A percentile compares a stretch with the other conserved stretches of the same genome.
These are phyloP conservation scores for Rafetus swinhoei DNA, from an alignment of 2,113 vertebrate species.

Conservation along the genomic window DNA sequence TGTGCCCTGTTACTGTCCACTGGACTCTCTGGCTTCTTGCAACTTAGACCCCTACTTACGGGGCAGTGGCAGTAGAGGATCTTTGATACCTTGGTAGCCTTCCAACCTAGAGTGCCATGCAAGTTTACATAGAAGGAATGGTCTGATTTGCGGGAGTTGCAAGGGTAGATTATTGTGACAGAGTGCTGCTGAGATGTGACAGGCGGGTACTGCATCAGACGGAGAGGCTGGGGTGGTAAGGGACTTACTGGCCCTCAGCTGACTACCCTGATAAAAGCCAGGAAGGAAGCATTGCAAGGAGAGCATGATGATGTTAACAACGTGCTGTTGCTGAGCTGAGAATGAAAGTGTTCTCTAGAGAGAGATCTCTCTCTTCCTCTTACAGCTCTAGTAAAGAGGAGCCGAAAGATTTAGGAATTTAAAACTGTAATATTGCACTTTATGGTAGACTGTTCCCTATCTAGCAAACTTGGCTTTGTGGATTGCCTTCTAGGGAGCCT, in stretches of 20 bases:
- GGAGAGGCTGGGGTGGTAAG: neutral
- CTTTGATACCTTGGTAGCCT: neutral
- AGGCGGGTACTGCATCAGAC: neutral
- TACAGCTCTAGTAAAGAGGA: neutral
- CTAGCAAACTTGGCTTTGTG: neutral
- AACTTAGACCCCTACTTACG: neutral
- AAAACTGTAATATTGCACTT: neutral
- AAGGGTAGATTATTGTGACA: neutral
- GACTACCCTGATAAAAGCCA: neutral
- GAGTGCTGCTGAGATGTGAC: neutral
- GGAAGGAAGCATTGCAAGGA: neutral
- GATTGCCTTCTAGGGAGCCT: neutral
- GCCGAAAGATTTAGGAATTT: neutral
- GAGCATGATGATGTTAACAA: neutral
- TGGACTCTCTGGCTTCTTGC: neutral
- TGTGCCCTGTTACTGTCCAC: neutral
- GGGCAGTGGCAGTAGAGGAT: neutral
- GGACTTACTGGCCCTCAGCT: neutral
- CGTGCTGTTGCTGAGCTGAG: neutral
- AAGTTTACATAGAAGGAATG: neutral
- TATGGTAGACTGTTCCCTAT: neutral
- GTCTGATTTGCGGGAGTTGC: neutral
- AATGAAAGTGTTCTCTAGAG: neutral
- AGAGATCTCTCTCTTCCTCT: neutral
- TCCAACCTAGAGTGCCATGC: neutral